Evolutionary conservation across 2,888 invertebrate genomes (phyloP), one percentile per base, ranked within the genome.

Genomic region (Sympetrum striolatum): DNA sequence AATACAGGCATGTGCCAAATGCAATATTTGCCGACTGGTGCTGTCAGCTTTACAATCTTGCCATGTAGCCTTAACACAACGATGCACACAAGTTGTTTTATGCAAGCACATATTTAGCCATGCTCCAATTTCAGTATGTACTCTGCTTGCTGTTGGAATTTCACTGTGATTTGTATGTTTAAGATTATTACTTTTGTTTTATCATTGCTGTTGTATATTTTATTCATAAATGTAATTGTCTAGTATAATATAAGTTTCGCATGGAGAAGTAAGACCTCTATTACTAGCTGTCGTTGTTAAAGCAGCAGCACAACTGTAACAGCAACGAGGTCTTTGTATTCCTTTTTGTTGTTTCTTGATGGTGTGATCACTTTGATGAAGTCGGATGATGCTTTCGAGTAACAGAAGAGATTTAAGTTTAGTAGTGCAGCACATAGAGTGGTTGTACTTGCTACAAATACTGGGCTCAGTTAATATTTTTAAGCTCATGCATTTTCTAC

Each of bases 401-500:
- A 73, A 73, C 31, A 22, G 73, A 73, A 73, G 73, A 73, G 73
- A 73, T 73, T 73, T 73, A 31, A 73, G 73, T 73, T 73, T 73
- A 31, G 73, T 73, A 60, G 58, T 86, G 86, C 86, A 86, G 60
- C 86, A 86, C 37, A 35, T 53, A 37, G 60, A 86, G 60, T 37
- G 58, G 37, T 86, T 86, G 37, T 60, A 31, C 37, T 86, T 39
- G 60, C 60, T 86, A 86, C 60, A 60, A 64, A 37, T 60, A 86
- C 73, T 14, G 86, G 60, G 10, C 64, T 60, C 60, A 86, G 31
- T 82, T 82, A 18, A 37, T 82, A 73, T 31, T 60, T 82, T 60
- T 37, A 86, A 86, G 86, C 86, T 86, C 86, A 86, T 86, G 86
- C 86, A 86, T 60, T 60, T 86, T 53, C 86, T 60, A 60, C 35